Conservation (phyloP, 2,797 vertebrate genomes). For the Hozukius guyotensis region DNA sequence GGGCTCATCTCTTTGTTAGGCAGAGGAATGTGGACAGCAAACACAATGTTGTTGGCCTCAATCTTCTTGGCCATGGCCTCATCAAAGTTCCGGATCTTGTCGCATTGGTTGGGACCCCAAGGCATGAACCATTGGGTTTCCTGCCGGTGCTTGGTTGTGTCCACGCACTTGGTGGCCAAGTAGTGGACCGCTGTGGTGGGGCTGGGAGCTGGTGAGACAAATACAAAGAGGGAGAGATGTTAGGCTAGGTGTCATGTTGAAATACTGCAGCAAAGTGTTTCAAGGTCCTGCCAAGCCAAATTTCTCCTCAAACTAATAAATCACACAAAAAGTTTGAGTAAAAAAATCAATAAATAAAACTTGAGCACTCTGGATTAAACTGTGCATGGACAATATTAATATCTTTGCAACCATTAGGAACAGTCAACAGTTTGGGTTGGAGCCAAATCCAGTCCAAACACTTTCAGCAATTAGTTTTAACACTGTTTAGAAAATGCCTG, state of each 20-base stretch:
- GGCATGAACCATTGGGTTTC: constrained; percentile 91
- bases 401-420: constrained; percentile 39
- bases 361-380: constrained; percentile 28
- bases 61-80: constrained; percentile 91
- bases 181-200: constrained; percentile 89
- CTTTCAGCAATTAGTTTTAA: constrained; percentile 49
- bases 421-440: constrained; percentile 27
- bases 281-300: constrained; percentile 11
- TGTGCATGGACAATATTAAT: constrained; percentile 32
- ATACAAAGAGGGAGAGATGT: constrained; percentile 15
- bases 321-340: constrained; percentile 18
- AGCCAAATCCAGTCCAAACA: constrained; percentile 54
- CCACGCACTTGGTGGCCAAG: constrained; percentile 91
- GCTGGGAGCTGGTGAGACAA: constrained; percentile 86
- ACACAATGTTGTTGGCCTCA: constrained; percentile 96
- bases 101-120: constrained; percentile 91
- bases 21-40: constrained; percentile 91
- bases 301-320: constrained; percentile 28
- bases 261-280: constrained; percentile 25
- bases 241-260: constrained; percentile 24
- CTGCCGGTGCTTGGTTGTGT: constrained; percentile 83
- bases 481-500: constrained; percentile 50
- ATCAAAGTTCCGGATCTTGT: constrained; percentile 89
- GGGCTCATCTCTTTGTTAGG: constrained; percentile 93
- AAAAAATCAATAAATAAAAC: constrained; percentile 39